Percentiles rank a stretch among this genome's conserved stretches.
Conservation (phyloP, 2,113 vertebrate species). For the Lasiurus cinereus region DNA sequence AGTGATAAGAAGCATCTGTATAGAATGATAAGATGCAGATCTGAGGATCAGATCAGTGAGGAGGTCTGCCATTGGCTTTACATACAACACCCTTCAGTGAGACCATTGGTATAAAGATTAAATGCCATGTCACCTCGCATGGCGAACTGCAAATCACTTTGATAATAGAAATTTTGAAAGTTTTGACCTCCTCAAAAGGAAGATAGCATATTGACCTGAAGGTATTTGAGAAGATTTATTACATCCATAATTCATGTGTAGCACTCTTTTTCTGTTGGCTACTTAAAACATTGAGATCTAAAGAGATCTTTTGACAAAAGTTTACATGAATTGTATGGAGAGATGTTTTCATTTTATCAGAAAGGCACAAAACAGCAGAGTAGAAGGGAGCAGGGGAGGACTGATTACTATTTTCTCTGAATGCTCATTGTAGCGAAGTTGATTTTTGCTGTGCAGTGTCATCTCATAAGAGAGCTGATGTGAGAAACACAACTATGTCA, state of each 20-base stretch:
- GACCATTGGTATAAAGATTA: neutral
- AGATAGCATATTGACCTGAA: neutral
- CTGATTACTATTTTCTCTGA: neutral
- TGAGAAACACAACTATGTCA: neutral
- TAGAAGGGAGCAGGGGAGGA: neutral
- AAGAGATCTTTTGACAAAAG: neutral
- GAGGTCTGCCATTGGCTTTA: neutral
- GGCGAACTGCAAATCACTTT: neutral
- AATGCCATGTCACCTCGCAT: neutral
- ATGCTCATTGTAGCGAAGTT: conserved; percentile 10
- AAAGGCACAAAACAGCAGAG: neutral
- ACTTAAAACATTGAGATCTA: neutral
- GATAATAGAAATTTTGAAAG: neutral
- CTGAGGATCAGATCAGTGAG: neutral
- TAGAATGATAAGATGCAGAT: no score
- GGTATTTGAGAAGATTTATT: conserved; percentile 13
- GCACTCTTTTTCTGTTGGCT: neutral
- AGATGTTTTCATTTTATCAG: conserved; percentile 40
- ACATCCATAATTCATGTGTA: neutral
- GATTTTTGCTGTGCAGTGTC: neutral
- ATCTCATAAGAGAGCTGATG: neutral
- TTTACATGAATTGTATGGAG: neutral
- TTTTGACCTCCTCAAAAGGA: neutral
- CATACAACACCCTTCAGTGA: neutral
- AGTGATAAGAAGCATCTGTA: neutral